These are phyloP conservation scores for Trogon surrucura DNA, from an alignment of 2,113 vertebrate genomes.

Conservation along the genomic window DNA sequence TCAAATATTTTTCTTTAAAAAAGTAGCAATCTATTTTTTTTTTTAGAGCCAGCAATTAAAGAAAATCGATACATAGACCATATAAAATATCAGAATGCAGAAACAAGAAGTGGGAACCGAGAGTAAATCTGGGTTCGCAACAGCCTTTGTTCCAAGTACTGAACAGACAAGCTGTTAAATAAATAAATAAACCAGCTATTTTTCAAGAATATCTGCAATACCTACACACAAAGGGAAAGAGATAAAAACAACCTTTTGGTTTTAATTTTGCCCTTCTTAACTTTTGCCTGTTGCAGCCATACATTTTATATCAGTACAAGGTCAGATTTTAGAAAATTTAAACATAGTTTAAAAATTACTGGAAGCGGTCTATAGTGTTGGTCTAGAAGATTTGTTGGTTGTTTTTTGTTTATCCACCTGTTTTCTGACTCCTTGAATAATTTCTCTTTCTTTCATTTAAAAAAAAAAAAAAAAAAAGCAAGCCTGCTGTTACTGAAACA, in stretches of 20 bases:
- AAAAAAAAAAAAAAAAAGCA: background rate
- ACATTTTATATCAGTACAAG: background rate
- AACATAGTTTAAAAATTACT: background rate
- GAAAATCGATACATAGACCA: background rate
- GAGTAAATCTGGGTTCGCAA: background rate
- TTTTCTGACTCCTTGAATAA: constrained; percentile 73
- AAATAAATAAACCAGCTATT: background rate
- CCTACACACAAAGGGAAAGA: background rate
- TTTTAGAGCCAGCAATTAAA: background rate
- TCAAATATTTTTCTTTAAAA: background rate
- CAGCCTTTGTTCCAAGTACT: background rate
- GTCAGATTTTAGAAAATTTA: background rate
- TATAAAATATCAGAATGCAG: background rate
- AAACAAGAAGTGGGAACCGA: background rate
- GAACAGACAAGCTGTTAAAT: background rate
- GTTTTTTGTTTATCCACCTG: constrained; percentile 75
- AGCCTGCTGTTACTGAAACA: constrained; percentile 77
- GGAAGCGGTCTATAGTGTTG: background rate
- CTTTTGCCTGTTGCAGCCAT: background rate
- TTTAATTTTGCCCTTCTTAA: background rate
- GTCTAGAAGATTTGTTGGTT: constrained; percentile 42
- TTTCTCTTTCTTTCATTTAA: constrained; percentile 34
- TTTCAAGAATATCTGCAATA: background rate
- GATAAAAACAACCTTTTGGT: background rate
- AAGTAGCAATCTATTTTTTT: background rate